Evolutionary conservation across 2,888 invertebrate genomes (phyloP).

Genomic region (Deilephila porcellus): DNA sequence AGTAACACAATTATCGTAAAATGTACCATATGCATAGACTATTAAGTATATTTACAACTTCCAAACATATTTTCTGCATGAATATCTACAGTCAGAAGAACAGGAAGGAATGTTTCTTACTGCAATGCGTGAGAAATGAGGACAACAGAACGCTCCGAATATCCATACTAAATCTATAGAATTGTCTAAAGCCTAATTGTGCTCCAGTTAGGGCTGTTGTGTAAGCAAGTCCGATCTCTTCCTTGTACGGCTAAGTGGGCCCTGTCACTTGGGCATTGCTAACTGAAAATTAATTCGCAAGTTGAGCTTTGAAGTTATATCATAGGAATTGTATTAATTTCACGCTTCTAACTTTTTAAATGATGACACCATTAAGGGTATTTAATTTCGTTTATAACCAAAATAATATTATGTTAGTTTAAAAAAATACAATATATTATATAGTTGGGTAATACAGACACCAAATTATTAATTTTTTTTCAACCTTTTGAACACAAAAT

Average conservation of each 20-base stretch:
- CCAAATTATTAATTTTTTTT: no score
- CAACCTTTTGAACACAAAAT: no score
- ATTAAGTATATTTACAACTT: no score
- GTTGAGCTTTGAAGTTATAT: background rate
- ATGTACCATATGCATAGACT: no score
- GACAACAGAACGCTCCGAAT: constrained; percentile 3
- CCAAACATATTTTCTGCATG: background rate
- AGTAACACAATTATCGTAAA: no score
- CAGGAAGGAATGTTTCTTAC: background rate
- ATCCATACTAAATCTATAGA: constrained; percentile 10
- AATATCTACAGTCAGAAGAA: background rate
- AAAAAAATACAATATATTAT: no score
- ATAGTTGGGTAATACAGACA: no score
- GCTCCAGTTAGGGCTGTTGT: constrained; percentile 45
- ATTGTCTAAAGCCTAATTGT: constrained; percentile 24
- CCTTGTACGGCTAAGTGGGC: constrained; percentile 38
- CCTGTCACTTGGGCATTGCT: constrained; percentile 20
- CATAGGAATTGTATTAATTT: background rate
- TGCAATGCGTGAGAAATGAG: background rate
- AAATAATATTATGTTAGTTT: no score
- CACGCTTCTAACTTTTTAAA: no score
- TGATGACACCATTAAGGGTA: no score
- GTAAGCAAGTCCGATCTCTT: constrained; percentile 42
- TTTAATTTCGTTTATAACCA: no score
- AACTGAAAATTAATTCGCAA: constrained; percentile 5